Evolutionary conservation across 2,113 vertebrate genomes (phyloP).

Genomic region (Megaleporinus macrocephalus): DNA sequence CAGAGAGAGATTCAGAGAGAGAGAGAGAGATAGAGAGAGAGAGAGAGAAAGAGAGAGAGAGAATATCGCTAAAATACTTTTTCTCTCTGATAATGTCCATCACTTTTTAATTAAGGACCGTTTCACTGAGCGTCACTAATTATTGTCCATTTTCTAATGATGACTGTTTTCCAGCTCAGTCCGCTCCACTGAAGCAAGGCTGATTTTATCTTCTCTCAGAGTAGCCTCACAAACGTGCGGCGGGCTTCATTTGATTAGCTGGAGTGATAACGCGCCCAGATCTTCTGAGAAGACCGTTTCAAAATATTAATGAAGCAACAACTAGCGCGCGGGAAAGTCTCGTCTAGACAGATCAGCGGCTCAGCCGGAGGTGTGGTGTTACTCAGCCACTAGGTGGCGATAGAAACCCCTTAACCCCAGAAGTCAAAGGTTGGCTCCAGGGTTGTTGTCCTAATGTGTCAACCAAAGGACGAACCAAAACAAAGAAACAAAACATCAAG

Average conservation of each 20-base stretch:
- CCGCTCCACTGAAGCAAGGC: neutral
- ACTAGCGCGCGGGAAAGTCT: neutral
- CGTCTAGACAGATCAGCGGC: neutral
- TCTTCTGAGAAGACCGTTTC: neutral
- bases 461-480: slow-evolving; percentile 2
- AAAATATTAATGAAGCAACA: neutral
- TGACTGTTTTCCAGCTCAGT: neutral
- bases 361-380: neutral
- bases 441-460: neutral
- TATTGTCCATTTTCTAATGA: neutral
- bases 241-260: neutral
- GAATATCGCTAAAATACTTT: no score
- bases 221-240: neutral
- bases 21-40: neutral
- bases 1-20: neutral
- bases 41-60: neutral
- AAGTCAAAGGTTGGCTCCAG: neutral
- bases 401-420: slow-evolving; percentile 45
- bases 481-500: neutral
- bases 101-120: slow-evolving; percentile 3
- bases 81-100: slow-evolving; percentile 4
- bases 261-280: neutral
- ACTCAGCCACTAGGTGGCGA: slow-evolving; percentile 59
- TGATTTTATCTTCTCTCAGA: slow-evolving; percentile 11
- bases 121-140: slow-evolving; percentile 1